Percentiles rank a stretch among this genome's conserved stretches.
These are phyloP conservation scores for Rousettus madagascariensis DNA, from an alignment of 2,797 vertebrate species.

Conservation along the genomic window DNA sequence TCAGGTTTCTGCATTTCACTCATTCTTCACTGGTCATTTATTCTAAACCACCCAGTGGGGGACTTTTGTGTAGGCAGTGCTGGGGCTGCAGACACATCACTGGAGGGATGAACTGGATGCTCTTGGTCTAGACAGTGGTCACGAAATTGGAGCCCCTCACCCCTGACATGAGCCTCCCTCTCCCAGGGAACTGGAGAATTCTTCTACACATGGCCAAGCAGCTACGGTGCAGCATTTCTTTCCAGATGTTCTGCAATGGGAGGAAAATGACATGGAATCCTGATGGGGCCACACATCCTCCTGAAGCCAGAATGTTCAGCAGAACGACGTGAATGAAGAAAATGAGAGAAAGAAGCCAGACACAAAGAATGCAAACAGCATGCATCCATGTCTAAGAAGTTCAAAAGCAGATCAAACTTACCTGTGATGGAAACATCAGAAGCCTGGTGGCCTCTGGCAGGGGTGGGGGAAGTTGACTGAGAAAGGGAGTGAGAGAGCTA, in stretches of 20 bases:
- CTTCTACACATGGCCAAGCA: not conserved
- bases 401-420: not conserved
- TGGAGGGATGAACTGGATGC: not conserved
- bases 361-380: rapidly evolving
- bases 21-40: not conserved
- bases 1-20: not conserved
- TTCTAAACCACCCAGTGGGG: rapidly evolving
- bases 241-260: not conserved
- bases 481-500: too few species aligned
- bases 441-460: not conserved
- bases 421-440: not conserved
- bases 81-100: too few species aligned
- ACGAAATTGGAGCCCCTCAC: not conserved
- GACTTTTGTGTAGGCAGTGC: not conserved
- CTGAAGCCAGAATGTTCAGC: not conserved
- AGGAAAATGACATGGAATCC: rapidly evolving
- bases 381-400: rapidly evolving
- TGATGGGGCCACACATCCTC: not conserved
- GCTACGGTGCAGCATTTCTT: not conserved
- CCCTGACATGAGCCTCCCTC: not conserved
- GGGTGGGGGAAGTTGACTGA: not conserved
- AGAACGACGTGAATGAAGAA: rapidly evolving
- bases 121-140: not conserved
- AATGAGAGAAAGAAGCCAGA: not conserved
- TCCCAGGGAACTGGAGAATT: not conserved